phyloP scores from a whole-genome alignment of 2,113 vertebrate genomes.

The Hemiprocne comata region DNA sequence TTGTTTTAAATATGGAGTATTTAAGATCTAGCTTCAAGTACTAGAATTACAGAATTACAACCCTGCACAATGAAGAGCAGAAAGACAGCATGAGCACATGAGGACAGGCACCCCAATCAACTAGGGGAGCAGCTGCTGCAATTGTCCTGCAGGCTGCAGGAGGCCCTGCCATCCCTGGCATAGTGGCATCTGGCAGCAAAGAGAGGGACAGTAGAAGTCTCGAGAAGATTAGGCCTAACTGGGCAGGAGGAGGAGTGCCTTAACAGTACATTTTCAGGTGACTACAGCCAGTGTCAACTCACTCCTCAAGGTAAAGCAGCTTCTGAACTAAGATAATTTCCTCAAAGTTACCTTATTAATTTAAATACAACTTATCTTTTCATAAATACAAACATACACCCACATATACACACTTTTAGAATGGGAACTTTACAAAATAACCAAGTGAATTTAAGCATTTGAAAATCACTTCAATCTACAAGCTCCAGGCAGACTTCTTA shows the following conservation, averaged over 20 bases:
- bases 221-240: neutral
- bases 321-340: neutral
- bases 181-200: fast-evolving
- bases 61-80: neutral
- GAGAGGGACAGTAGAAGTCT: neutral
- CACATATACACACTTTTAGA: neutral
- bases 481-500: neutral
- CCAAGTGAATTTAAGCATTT: neutral
- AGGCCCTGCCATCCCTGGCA: neutral
- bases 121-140: neutral
- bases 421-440: neutral
- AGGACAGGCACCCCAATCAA: neutral
- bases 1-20: neutral
- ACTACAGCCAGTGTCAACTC: neutral
- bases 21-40: neutral
- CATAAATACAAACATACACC: neutral
- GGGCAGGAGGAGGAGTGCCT: neutral
- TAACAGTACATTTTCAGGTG: neutral
- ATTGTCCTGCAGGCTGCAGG: neutral
- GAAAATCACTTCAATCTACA: neutral
- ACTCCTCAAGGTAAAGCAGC: neutral
- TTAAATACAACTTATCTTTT: neutral
- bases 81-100: fast-evolving
- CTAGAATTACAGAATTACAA: neutral
- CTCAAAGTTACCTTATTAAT: neutral